A percentile compares a stretch with the other conserved stretches of the same genome.
phyloP scores from a whole-genome alignment of 2,113 vertebrate species.

The Hippopotamus amphibius region DNA sequence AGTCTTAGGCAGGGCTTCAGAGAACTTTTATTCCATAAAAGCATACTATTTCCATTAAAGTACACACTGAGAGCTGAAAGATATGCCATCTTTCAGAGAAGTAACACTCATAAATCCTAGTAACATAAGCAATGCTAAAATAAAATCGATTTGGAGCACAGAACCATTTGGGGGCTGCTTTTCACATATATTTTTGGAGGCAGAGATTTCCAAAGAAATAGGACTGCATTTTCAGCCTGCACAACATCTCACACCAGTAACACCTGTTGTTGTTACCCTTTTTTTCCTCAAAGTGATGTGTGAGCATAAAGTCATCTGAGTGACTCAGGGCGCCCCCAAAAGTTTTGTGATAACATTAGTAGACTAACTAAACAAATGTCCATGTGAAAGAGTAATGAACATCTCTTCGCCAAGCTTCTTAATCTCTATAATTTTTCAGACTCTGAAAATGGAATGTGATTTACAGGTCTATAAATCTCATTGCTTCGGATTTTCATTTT shows the following conservation, averaged over 20 bases:
- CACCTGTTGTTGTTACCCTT: not conserved
- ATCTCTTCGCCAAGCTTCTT: not conserved
- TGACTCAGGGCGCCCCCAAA: not conserved
- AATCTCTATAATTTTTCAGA: not conserved
- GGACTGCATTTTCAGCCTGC: not conserved
- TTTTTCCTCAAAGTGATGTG: not conserved
- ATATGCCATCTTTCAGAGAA: conserved; percentile 14
- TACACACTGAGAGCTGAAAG: not conserved
- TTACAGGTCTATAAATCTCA: conserved; percentile 57
- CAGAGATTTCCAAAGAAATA: conserved; percentile 59
- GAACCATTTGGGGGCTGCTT: conserved; percentile 52
- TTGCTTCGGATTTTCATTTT: not conserved
- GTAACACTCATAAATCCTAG: conserved; percentile 10
- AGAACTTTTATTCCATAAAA: conserved; percentile 19
- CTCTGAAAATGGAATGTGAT: conserved; percentile 48
- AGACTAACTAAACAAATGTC: not conserved
- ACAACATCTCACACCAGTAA: not conserved
- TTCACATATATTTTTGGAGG: conserved; percentile 48
- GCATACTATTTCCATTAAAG: not conserved
- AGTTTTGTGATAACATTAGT: not conserved
- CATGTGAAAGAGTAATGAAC: not conserved
- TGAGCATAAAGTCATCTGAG: not conserved
- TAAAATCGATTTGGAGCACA: not conserved
- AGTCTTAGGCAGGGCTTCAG: conserved; percentile 36
- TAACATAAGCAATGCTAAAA: conserved; percentile 5